Base-by-base conservation (phyloP, 2,113 vertebrate species). In the Paraplagusia blochii region DNA sequence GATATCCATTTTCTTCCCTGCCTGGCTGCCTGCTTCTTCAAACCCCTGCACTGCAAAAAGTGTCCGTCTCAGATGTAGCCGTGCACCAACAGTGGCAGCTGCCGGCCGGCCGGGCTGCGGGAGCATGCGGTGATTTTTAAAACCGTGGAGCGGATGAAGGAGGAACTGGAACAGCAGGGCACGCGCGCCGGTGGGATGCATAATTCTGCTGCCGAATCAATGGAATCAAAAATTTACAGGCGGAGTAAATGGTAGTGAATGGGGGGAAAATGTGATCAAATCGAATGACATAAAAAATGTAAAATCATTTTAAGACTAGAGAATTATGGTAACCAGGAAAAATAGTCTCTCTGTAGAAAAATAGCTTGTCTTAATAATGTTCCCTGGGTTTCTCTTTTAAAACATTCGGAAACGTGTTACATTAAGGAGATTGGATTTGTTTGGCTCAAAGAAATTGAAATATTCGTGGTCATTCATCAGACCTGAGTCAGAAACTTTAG, bases 1-100 rank as follows among this genome's bases (percentile, higher is more conserved):
- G 86, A 88, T 43, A 89, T 77, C 89, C 54, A 77, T 79, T 81
- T 90, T 80, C 77, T 85, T 89, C 75, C 82, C 86, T 72, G 66
- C 86, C 85, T 88, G 74, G 47, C 15, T 40, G 64, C 79, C 71
- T 63, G 62, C 72, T 69, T 72, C 66, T 64, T 77, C 67, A 29
- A 78, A 59, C 58, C 56, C 29, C 58, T 44, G 58, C 80, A 58
- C 83, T 87, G 79, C 79, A 85, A 84, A 67, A 86, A 84, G 65
- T 81, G 74, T 76, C 76, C 52, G 33, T 56, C 64, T 72, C 19
- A 49, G 63, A 73, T 5, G 45, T 4, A 58, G 59, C 48, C 4
- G 55, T 56, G 59, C 59, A 50, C 17, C 7, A 9, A 55, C 22
- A 63, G 61, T 39, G 70, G 53, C 59, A 65, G 56, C 63, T 59